phyloP scores from a whole-genome alignment of 2,113 vertebrate species.

The Cochlearius cochlearius region DNA sequence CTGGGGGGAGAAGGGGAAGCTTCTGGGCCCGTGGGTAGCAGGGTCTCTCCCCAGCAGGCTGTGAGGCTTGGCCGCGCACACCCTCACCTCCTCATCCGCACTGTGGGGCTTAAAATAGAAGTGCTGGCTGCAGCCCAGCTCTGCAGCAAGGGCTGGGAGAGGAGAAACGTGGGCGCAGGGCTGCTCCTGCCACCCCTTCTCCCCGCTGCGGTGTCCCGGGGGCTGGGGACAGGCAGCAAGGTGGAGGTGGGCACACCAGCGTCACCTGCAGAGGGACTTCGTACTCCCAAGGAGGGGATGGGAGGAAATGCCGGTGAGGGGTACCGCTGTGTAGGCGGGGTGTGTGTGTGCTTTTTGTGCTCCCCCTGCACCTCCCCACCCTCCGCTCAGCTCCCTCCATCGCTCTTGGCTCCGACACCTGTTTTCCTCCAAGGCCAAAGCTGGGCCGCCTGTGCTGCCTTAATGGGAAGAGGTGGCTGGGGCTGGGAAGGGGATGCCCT shows the following conservation, averaged over 20 bases:
- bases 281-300: not conserved
- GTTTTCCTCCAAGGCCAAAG: not conserved
- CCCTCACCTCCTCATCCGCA: not conserved
- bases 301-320: rapidly evolving
- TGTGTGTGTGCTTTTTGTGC: not conserved
- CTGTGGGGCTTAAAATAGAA: constrained; percentile 48
- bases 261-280: not conserved
- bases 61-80: not conserved
- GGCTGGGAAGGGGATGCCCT: not conserved
- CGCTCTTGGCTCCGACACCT: not conserved
- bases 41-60: not conserved
- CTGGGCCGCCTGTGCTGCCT: not conserved
- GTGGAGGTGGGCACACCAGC: not conserved
- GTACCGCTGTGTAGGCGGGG: rapidly evolving
- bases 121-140: constrained; percentile 23
- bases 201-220: rapidly evolving
- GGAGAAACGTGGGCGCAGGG: not conserved
- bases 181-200: not conserved
- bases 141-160: constrained; percentile 18
- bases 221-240: not conserved
- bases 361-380: not conserved
- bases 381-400: not conserved
- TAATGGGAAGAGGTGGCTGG: constrained; percentile 19
- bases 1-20: not conserved
- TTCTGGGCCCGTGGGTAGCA: not conserved